These are phyloP conservation scores for Phanerotoma sp. DNA, from an alignment of 2,888 invertebrate genomes.

Conservation along the genomic window DNA sequence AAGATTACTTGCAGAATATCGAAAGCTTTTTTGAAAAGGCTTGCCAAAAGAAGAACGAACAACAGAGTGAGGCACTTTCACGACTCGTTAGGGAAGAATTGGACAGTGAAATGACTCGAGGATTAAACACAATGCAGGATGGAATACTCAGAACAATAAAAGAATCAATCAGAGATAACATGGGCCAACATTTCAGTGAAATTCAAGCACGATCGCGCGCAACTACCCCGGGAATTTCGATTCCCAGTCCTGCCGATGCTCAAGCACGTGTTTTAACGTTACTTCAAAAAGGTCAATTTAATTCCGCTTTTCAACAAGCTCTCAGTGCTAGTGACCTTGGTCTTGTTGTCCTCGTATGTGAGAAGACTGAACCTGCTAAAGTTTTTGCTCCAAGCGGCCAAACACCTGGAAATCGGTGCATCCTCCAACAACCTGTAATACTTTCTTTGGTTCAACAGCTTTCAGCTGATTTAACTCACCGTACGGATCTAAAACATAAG, in stretches of 20 bases:
- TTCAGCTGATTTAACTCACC: slow-evolving; percentile 82
- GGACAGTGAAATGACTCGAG: slow-evolving; percentile 47
- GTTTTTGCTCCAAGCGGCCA: slow-evolving; percentile 65
- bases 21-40: slow-evolving; percentile 59
- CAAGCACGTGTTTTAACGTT: slow-evolving; percentile 50
- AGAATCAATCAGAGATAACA: slow-evolving; percentile 51
- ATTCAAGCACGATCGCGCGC: slow-evolving; percentile 64
- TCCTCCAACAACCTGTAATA: slow-evolving; percentile 84
- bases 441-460: slow-evolving; percentile 93
- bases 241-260: slow-evolving; percentile 50
- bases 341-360: slow-evolving; percentile 84
- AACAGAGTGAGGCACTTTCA: slow-evolving; percentile 45
- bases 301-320: slow-evolving; percentile 90
- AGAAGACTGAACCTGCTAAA: slow-evolving; percentile 75
- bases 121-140: slow-evolving; percentile 46
- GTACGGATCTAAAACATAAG: slow-evolving; percentile 82
- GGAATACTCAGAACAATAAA: slow-evolving; percentile 48
- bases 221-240: slow-evolving; percentile 72
- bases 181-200: slow-evolving; percentile 52
- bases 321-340: slow-evolving; percentile 84
- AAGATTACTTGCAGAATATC: slow-evolving; percentile 69
- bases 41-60: slow-evolving; percentile 53
- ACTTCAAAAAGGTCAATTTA: slow-evolving; percentile 68
- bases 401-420: slow-evolving; percentile 66
- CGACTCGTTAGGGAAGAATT: slow-evolving; percentile 47